Base-by-base conservation (phyloP, 2,888 invertebrate species). In the Exephanes ischioxanthus region DNA sequence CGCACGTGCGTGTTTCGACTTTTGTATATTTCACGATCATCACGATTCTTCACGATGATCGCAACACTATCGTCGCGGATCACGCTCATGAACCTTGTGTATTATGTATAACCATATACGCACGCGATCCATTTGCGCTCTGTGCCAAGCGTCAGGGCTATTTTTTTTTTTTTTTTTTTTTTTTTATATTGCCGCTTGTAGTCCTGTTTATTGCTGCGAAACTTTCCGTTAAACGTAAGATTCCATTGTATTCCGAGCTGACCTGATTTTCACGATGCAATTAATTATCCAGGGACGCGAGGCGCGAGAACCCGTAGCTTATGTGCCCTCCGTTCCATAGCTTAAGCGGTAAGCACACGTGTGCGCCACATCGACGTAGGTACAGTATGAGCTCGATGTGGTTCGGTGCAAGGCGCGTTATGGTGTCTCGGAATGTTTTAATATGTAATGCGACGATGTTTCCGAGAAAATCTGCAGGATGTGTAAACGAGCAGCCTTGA, bases 251-350 rank as follows among this genome's bases (percentile, higher is more conserved):
- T 82, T 82, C 71, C 68, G 67, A 33, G 58, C 48, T 82, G 85
- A 76, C 85, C 85, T 82, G 66, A 85, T 82, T 85, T 82, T 85
- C 82, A 85, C 82, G 79, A 76, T 82, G 82, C 82, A 71, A 82
- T 85, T 85, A 75, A 61, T 77, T 71, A 58, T 82, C 71, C 79
- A 82, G 82, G 85, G 75, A 82, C 82, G 82, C 66, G 68, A 61
- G 67, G 77, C 76, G 58, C 51, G 53, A 53, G 55, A 63, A 63
- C 16, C 55, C 48, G 61, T 73, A 19, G 48, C 22, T 58, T 61
- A 26, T 41, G 58, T 73, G 14, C 79, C 63, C 51, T 68, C 75
- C 22, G 45, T 73, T 53, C 61, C 61, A 33, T 26, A 7, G 22
- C 14, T 71, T 19, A 53, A 71, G 58, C 78, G 75, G 11, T 6